Percentiles rank a stretch among this genome's conserved stretches.
Conservation (phyloP, 2,113 vertebrate genomes). For the Leucopsar rothschildi region DNA sequence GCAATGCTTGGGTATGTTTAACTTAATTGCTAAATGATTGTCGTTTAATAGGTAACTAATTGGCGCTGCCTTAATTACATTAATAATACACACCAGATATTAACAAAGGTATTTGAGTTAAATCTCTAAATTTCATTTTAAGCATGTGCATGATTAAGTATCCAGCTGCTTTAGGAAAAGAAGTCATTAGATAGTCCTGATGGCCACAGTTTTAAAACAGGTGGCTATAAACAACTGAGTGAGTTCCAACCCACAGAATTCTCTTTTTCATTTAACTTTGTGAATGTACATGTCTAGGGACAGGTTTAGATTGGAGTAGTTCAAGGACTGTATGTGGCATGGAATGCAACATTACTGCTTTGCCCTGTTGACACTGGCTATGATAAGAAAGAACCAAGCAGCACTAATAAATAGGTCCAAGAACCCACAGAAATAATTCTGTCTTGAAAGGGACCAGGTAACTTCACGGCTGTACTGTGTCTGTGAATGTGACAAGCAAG, state of each 20-base stretch:
- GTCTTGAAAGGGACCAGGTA: neutral
- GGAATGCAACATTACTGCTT: neutral
- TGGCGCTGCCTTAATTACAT: neutral
- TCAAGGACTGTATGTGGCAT: neutral
- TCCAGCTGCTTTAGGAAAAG: neutral
- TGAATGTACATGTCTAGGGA: neutral
- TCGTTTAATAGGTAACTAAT: neutral
- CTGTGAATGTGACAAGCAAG: neutral
- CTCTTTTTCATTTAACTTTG: neutral
- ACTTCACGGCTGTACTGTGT: neutral
- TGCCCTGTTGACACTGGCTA: neutral
- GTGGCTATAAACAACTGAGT: neutral
- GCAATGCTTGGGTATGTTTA: neutral
- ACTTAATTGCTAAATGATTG: neutral
- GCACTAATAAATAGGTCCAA: neutral
- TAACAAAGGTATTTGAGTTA: neutral
- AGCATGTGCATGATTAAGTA: neutral
- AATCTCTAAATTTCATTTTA: neutral
- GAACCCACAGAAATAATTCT: neutral
- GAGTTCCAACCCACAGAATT: neutral
- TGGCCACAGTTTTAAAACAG: neutral
- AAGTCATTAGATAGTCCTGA: neutral
- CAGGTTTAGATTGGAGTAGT: neutral
- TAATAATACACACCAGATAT: neutral
- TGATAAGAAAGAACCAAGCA: neutral